A percentile compares a stretch with the other conserved stretches of the same genome.
These are phyloP conservation scores for Trisateles emortualis DNA, from an alignment of 2,888 invertebrate species.

Conservation along the genomic window DNA sequence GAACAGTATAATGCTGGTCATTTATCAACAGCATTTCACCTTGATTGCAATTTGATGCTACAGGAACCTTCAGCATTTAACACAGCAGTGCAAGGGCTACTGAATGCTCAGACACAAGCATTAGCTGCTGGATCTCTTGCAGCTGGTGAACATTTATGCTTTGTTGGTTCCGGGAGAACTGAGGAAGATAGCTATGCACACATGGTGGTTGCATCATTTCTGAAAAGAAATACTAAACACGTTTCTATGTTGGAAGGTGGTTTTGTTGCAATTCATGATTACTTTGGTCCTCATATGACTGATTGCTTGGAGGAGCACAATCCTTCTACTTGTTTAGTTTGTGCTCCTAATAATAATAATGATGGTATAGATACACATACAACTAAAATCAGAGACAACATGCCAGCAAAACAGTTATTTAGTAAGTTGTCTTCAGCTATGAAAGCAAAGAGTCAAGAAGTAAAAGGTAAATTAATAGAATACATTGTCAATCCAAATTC, in stretches of 20 bases:
- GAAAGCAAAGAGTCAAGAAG: constrained; percentile 96
- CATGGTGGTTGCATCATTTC: constrained; percentile 99
- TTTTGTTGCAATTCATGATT: constrained; percentile 94
- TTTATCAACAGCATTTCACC: constrained; percentile 98
- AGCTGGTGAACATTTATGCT: constrained; percentile 95
- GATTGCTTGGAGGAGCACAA: constrained; percentile 95
- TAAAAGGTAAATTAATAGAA: constrained; percentile 96
- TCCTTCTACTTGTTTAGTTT: constrained; percentile 92
- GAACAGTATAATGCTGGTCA: constrained; percentile 99
- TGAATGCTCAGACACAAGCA: constrained; percentile 95
- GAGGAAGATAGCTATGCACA: constrained; percentile 98
- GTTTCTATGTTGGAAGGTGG: constrained; percentile 97
- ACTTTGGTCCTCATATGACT: constrained; percentile 93
- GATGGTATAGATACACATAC: constrained; percentile 58
- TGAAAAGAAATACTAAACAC: constrained; percentile 97
- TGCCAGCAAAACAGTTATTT: constrained; percentile 90
- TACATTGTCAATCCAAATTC: constrained; percentile 96
- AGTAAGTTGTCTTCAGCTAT: constrained; percentile 95
- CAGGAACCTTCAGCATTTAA: constrained; percentile 98
- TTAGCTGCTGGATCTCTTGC: constrained; percentile 95
- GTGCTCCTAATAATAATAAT: constrained; percentile 87
- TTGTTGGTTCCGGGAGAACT: constrained; percentile 96
- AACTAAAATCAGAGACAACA: constrained; percentile 68
- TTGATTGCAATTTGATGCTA: constrained; percentile 98
- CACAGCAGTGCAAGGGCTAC: constrained; percentile 96